Conservation (phyloP, 2,797 vertebrate genomes). For the Pteropus rufus region DNA sequence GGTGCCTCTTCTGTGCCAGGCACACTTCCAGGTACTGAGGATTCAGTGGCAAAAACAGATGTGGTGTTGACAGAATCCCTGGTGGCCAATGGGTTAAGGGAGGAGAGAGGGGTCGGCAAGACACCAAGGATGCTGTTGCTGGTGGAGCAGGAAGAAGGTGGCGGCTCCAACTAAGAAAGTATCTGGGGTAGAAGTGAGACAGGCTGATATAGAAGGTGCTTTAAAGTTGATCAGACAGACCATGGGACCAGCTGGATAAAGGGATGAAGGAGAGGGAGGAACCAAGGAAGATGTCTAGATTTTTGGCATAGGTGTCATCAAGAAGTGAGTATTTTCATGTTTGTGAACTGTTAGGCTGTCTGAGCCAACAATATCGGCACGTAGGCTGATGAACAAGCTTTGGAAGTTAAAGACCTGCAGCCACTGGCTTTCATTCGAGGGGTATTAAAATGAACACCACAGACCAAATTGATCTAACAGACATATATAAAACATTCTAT, state of each 20-base stretch:
- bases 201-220: not conserved
- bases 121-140: not conserved
- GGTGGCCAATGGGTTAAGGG: not conserved
- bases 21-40: not conserved
- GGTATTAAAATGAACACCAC: not conserved
- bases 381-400: not conserved
- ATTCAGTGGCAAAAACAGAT: not conserved
- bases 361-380: not conserved
- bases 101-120: not conserved
- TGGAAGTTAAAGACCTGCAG: not conserved
- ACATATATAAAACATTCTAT: not conserved
- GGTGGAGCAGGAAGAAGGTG: too few species aligned
- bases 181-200: not conserved
- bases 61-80: accelerated
- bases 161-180: not conserved
- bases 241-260: not conserved
- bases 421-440: not conserved
- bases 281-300: not conserved
- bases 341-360: not conserved
- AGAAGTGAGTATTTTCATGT: not conserved
- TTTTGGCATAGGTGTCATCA: too few species aligned
- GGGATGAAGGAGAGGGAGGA: not conserved
- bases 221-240: not conserved
- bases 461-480: not conserved
- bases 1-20: not conserved